Percentiles rank a stretch among this genome's conserved stretches.
These are phyloP conservation scores for Syngnathus floridae DNA, from an alignment of 2,113 vertebrate species.

Conservation along the genomic window DNA sequence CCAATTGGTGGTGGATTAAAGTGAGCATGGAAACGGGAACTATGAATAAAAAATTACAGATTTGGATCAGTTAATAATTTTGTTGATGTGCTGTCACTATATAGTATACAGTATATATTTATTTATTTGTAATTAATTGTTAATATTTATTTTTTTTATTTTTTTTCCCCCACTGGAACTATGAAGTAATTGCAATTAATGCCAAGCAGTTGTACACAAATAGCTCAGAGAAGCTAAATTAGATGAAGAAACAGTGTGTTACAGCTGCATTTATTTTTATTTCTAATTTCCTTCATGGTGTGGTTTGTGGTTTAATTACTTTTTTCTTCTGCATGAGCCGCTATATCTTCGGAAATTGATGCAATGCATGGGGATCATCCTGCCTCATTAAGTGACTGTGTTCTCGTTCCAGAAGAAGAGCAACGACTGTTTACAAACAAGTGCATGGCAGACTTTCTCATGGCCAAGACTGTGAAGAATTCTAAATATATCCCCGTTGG, in stretches of 20 bases:
- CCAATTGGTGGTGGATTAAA: too few species aligned
- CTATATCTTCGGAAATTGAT: conserved; percentile 44
- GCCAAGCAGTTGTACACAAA: conserved; percentile 35
- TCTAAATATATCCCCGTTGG: conserved; percentile 1
- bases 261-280: conserved; percentile 20
- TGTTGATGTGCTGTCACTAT: too few species aligned
- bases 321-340: conserved; percentile 24
- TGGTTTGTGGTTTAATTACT: conserved; percentile 51
- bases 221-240: conserved; percentile 57
- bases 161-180: not conserved
- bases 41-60: too few species aligned
- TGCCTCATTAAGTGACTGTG: conserved; percentile 9
- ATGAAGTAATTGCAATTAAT: conserved; percentile 37
- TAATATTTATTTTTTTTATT: too few species aligned
- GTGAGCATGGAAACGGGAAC: too few species aligned
- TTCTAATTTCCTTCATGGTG: conserved; percentile 29
- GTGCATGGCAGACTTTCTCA: not conserved
- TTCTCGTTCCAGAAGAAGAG: conserved; percentile 17
- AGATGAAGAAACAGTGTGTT: conserved; percentile 29
- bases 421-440: conserved; percentile 7
- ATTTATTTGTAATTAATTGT: too few species aligned
- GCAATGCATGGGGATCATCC: conserved; percentile 46
- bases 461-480: not conserved
- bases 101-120: too few species aligned
- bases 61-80: too few species aligned